Evolutionary conservation across 1,140 invertebrate species (phyloP).

Genomic region (Acromyrmex echinatior): DNA sequence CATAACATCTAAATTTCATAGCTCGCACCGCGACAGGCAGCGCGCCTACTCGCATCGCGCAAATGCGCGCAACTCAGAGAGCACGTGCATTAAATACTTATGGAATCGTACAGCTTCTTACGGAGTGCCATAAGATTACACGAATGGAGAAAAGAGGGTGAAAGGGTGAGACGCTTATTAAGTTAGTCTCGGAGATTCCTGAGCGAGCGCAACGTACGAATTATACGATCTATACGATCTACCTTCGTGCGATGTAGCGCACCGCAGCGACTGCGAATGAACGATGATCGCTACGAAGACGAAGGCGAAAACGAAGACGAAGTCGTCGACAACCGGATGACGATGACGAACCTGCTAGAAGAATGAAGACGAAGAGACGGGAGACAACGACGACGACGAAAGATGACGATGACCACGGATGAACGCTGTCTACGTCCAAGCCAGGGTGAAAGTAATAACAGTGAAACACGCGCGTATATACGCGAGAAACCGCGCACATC

Average conservation of each 20-base stretch:
- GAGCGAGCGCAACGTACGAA: constrained; percentile 79
- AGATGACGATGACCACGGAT: constrained; percentile 57
- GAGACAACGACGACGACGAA: constrained; percentile 23
- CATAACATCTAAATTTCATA: constrained; percentile 61
- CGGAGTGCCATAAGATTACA: neutral
- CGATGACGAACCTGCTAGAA: constrained; percentile 13
- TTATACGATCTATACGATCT: constrained; percentile 73
- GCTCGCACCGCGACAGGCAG: constrained; percentile 51
- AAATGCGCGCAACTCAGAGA: constrained; percentile 19
- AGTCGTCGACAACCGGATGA: neutral
- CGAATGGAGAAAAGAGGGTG: constrained; percentile 59
- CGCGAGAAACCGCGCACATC: constrained; percentile 55
- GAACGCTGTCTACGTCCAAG: constrained; percentile 54
- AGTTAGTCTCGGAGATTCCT: constrained; percentile 81
- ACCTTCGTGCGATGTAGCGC: constrained; percentile 36
- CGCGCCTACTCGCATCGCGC: neutral
- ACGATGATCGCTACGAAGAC: neutral
- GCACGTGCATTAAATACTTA: constrained; percentile 66
- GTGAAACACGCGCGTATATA: constrained; percentile 77
- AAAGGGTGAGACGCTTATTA: constrained; percentile 81
- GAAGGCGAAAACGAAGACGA: constrained; percentile 12
- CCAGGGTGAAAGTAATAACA: constrained; percentile 84
- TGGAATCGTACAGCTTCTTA: constrained; percentile 50
- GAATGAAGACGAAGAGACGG: constrained; percentile 29
- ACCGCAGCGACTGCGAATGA: constrained; percentile 33